Percentiles rank a stretch among this genome's conserved stretches.
phyloP scores from a whole-genome alignment of 2,888 invertebrate species.

The Subacronicta megacephala region DNA sequence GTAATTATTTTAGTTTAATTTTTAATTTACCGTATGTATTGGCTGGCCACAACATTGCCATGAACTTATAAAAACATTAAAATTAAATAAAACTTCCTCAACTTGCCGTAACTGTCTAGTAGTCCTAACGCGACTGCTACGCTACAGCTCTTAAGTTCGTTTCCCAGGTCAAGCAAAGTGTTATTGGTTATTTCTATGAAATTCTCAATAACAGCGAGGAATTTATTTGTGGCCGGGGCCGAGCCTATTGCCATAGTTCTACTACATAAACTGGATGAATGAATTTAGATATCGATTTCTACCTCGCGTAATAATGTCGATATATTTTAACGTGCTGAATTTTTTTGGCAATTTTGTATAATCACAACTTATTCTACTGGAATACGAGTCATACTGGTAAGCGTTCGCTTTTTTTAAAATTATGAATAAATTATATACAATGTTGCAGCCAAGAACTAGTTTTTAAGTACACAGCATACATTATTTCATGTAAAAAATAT shows the following conservation, averaged over 20 bases:
- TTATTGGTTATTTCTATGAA: too few species aligned
- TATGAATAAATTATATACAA: not conserved
- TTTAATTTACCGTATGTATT: slow-evolving; percentile 32
- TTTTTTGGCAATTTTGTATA: not conserved
- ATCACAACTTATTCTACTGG: not conserved
- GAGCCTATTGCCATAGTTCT: too few species aligned
- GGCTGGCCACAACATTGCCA: slow-evolving; percentile 16
- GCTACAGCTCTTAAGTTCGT: too few species aligned
- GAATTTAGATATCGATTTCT: not conserved
- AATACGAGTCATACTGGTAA: not conserved
- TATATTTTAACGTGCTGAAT: not conserved
- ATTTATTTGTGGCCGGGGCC: too few species aligned
- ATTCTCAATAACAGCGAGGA: too few species aligned
- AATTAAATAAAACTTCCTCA: not conserved
- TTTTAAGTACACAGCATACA: slow-evolving; percentile 25
- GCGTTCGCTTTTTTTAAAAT: not conserved
- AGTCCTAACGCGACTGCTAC: too few species aligned
- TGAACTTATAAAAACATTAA: too few species aligned
- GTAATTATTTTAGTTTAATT: slow-evolving; percentile 7
- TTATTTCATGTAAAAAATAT: slow-evolving; percentile 38
- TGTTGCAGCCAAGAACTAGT: slow-evolving; percentile 9
- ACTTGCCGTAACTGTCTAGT: too few species aligned
- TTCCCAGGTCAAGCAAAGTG: too few species aligned
- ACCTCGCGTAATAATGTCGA: not conserved
- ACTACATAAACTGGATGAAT: too few species aligned